Evolutionary conservation across 1,140 invertebrate species (phyloP).

Genomic region (Hyles euphorbiae): DNA sequence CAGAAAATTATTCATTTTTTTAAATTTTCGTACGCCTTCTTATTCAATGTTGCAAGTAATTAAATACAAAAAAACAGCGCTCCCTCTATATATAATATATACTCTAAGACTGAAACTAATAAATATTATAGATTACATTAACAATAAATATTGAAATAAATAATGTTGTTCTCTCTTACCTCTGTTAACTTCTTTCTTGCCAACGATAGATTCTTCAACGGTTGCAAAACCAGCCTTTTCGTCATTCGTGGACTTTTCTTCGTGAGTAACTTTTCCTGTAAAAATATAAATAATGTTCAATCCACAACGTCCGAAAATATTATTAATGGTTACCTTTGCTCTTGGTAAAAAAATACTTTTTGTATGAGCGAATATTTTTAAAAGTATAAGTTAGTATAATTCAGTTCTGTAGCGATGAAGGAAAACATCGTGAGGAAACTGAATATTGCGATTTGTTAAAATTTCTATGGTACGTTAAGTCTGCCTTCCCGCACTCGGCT

Average conservation of each 20-base stretch:
- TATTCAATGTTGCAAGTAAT: no score
- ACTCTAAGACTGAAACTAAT: no score
- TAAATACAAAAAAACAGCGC: no score
- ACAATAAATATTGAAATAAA: no score
- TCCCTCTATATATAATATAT: no score
- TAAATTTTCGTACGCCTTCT: no score
- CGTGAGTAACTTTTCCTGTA: slow-evolving; percentile 29
- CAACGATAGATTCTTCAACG: slow-evolving; percentile 51
- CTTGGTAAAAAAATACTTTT: neutral
- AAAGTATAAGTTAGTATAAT: no score
- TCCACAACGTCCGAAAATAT: neutral
- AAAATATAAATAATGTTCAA: slow-evolving; percentile 1
- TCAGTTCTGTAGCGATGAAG: no score
- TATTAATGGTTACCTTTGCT: neutral
- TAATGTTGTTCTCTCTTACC: slow-evolving; percentile 9
- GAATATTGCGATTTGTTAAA: neutral
- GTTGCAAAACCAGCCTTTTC: slow-evolving; percentile 66
- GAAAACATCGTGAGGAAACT: neutral
- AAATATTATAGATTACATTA: no score
- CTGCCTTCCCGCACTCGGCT: slow-evolving; percentile 25
- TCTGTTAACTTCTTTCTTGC: slow-evolving; percentile 37
- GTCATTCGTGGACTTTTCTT: slow-evolving; percentile 23
- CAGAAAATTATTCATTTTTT: no score
- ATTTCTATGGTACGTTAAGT: neutral
- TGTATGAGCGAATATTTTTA: neutral